Base-by-base conservation (phyloP, 2,888 invertebrate genomes). In the Drosophila silvestris region DNA sequence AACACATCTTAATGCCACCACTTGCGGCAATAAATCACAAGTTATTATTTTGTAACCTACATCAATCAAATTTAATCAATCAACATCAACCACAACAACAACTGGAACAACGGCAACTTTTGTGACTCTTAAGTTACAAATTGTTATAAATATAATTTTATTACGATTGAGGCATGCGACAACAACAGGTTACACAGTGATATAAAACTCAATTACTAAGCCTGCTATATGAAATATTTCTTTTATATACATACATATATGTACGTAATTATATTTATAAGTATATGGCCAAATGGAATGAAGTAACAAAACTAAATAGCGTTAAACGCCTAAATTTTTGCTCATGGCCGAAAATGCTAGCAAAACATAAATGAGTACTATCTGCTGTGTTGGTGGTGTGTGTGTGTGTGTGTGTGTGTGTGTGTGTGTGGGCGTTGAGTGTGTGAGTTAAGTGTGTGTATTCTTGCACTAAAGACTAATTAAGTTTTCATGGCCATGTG, bases 381-480 rank as follows among this genome's bases (percentile, higher is more conserved):
- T 44, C 30, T 41, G n/a, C 35, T 28, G 47, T 35, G 56, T 44
- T 28, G 51, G 59, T 44, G 47, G 19, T 28, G 67, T 53, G 70
- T 74, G 67, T 61, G 62, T 44, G 51, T 37, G 56, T 51, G 41
- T 58, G 59, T 53, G 51, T 26, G 63, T 64, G 44, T 62, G 26
- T 26, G 26, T 37, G 67, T 51, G 70, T 78, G 67, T 57, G 62
- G 33, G 54, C 12, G 66, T 67, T 44, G 44, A 7, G 44, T 47
- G 47, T 47, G 22, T 7, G 47, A 47, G 72, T 50, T 74, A 79
- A 81, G 74, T 82, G 64, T 80, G 78, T 78, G 82, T 82, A 71
- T 70, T 68, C 82, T 73, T 70, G 76, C 83, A 86, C 90, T 90
- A 89, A 89, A 83, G 86, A 89, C 86, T 86, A 86, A 86, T 86